Percentiles rank a stretch among this genome's conserved stretches.
phyloP scores from a whole-genome alignment of 1,140 invertebrate species.

The Panagrolaimus sp. region DNA sequence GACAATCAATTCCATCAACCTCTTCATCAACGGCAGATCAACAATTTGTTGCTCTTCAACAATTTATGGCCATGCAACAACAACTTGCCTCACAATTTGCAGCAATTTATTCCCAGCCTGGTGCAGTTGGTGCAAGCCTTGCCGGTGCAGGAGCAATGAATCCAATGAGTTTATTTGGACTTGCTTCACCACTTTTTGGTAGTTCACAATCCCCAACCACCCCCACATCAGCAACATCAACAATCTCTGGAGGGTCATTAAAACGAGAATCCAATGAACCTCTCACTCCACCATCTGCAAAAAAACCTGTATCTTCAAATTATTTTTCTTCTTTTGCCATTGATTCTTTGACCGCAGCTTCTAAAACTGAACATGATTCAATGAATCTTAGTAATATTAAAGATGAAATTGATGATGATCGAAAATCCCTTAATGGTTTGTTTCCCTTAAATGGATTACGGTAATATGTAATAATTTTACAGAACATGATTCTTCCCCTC shows the following conservation, averaged over 20 bases:
- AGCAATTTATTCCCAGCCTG: neutral
- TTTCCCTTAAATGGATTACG: neutral
- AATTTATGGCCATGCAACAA: conserved; percentile 10
- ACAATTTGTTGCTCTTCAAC: neutral
- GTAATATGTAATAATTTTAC: neutral
- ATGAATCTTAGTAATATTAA: too few species aligned
- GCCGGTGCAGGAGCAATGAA: neutral
- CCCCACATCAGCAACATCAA: neutral
- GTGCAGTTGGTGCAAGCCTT: neutral
- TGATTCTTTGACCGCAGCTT: neutral
- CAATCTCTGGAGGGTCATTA: neutral
- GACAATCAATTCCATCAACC: neutral
- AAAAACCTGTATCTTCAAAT: neutral
- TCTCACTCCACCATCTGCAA: neutral
- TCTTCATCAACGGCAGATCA: neutral
- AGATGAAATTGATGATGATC: conserved; percentile 5
- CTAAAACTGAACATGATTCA: neutral
- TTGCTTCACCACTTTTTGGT: neutral
- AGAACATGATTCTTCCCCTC: conserved; percentile 1
- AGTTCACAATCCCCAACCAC: too few species aligned
- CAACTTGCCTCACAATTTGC: conserved; percentile 9
- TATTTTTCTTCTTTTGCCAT: neutral
- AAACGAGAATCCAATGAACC: conserved; percentile 1
- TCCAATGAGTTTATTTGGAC: neutral
- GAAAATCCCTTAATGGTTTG: conserved; percentile 10